Base-by-base conservation (phyloP, 1,140 invertebrate species). In the Dinothrombium tinctorium region DNA sequence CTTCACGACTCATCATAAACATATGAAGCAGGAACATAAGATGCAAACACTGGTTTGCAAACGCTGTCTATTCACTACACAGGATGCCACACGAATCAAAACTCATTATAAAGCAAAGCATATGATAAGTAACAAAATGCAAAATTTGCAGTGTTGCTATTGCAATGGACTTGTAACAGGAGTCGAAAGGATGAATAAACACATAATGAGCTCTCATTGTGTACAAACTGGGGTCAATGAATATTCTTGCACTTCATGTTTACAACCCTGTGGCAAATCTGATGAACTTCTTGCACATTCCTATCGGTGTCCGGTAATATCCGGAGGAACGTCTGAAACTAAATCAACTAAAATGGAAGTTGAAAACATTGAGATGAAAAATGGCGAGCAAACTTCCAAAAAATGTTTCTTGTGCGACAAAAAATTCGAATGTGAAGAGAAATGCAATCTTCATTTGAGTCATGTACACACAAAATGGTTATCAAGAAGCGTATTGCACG, bases 91-190 rank as follows among this genome's bases (percentile, higher is more conserved):
- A 41, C 43, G 51, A 6, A 33, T 53, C 1, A 42, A 44, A 15
- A 51, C 47, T 22, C 52, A 53, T 46, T 50, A 45, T 2, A 49
- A 49, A 26, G 51, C 52, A n/a, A 49, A 50, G 21, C 52, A 53
- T 40, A 44, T 53, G 33, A 43, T 53, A 25, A 48, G 49, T 39
- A 49, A 45, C 24, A 44, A 46, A 12, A 44, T 45, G 4, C 52
- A 52, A 19, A 52, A 53, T 40, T 40, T 53, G n/a, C 50, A 53
- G 33, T 53, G 52, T 37, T 47, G 45, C 21, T 52, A 51, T 17
- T 53, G 52, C 40, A 48, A 46, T 23, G 52, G 52, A 9, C 47
- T 53, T 36, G 42, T 53, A 6, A 48, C 48, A 39, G 52, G 52
- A 4, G 45, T 47, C 17, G 52, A 53, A n/a, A 42, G 52, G 15